A percentile compares a stretch with the other conserved stretches of the same genome.
phyloP scores from a whole-genome alignment of 1,140 invertebrate species.

The Diploscapter pachys region DNA sequence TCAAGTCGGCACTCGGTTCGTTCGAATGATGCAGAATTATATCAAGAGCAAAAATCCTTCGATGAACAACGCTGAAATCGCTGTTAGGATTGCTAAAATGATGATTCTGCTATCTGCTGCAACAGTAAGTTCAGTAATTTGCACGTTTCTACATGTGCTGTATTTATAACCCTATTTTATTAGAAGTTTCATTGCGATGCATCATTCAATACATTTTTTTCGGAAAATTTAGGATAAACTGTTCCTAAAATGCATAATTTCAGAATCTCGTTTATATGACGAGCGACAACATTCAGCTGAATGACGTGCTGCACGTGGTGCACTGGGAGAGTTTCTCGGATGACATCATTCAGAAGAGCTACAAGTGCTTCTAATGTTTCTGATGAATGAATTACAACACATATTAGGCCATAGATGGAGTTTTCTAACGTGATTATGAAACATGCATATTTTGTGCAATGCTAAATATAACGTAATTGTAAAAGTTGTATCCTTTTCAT shows the following conservation, averaged over 20 bases:
- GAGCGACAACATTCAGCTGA: conserved; percentile 38
- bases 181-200: background rate
- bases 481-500: too few relatives aligned
- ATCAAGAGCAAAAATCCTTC: conserved; percentile 18
- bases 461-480: too few relatives aligned
- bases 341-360: conserved; percentile 21
- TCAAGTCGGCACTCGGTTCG: conserved; percentile 20
- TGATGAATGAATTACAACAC: background rate
- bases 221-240: background rate
- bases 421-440: too few relatives aligned
- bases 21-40: conserved; percentile 25
- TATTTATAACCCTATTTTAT: background rate
- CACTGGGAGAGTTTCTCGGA: conserved; percentile 32
- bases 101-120: conserved; percentile 34
- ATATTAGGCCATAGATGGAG: too few relatives aligned
- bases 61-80: conserved; percentile 16
- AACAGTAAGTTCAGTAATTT: conserved; percentile 24
- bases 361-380: conserved; percentile 21
- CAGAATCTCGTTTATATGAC: conserved; percentile 39
- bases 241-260: conserved; percentile 16
- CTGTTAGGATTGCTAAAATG: conserved; percentile 37
- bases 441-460: too few relatives aligned
- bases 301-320: conserved; percentile 36
- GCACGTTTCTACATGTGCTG: background rate
- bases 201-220: background rate